Base-by-base conservation (phyloP, 2,797 vertebrate genomes). In the Nannoperca obscura region DNA sequence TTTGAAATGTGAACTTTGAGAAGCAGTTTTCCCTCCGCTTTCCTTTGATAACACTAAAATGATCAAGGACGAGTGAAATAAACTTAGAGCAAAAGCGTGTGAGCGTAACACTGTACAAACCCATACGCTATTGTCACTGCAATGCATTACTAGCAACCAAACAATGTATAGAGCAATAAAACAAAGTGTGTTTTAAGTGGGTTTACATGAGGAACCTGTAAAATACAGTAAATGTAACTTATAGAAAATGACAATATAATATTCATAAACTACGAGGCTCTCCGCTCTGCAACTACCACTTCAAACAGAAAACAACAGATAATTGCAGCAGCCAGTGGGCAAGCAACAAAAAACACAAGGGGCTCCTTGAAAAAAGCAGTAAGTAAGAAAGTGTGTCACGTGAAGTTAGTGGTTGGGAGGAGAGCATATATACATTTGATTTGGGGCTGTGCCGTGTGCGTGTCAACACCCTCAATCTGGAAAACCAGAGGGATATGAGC, bases 1-100 rank as follows among this genome's bases (percentile, higher is more conserved):
- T 93, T 93, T 92, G 89, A 92, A 93, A 94, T 91, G 74, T 93
- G 86, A 93, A 94, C 91, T 89, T 89, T 83, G 49, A 85, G 80
- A 79, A 74, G 71, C 78, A n/a, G 74, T 81, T 86, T 75, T 78
- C 58, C 57, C 66, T 71, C 68, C 32, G 27, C 74, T 78, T 78
- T 76, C 17, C 76, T 89, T 80, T 89, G 85, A 90, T 87, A 74
- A 76, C 69, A 71, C 79, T 67, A 50, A 87, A 76, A 78, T 59
- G 78, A 92, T 91, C 88, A 88, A 92, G 87, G 85, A 91, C 85
- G 50, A 81, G 64, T 42, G 70, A 86, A 90, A 77, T 68, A 85
- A 88, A 89, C 82, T 80, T 76, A 15, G 36, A 82, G 82, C 36
- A 49, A 66, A 80, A 80, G 44, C 40, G 64, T 38, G 24, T 7